A percentile compares a stretch with the other conserved stretches of the same genome.
These are phyloP conservation scores for Cyclina sinensis DNA, from an alignment of 1,140 invertebrate genomes.

Conservation along the genomic window DNA sequence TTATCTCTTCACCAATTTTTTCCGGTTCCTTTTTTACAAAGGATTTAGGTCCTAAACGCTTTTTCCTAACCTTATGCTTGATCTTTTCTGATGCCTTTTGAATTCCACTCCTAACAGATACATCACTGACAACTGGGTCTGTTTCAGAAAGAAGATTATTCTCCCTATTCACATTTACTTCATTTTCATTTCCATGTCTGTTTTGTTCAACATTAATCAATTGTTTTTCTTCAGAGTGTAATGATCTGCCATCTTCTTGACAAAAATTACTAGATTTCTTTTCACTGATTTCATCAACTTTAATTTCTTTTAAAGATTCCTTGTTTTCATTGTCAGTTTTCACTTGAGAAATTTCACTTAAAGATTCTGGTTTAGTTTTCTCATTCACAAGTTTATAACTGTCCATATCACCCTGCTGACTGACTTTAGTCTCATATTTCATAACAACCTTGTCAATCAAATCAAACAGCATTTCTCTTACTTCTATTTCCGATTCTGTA, in stretches of 20 bases:
- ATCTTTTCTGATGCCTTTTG: not conserved
- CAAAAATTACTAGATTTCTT: too few species aligned
- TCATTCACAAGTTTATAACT: not conserved
- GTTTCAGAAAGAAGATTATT: too few species aligned
- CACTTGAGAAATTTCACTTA: not conserved
- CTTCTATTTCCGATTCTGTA: slow-evolving; percentile 34
- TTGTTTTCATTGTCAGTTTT: not conserved
- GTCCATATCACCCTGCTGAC: not conserved
- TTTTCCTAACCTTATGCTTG: not conserved
- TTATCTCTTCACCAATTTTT: not conserved
- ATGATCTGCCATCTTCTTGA: too few species aligned
- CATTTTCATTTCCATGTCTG: too few species aligned
- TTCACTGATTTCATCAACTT: not conserved
- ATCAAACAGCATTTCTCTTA: slow-evolving; percentile 40
- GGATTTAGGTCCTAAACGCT: not conserved
- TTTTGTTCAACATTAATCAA: too few species aligned
- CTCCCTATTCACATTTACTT: too few species aligned
- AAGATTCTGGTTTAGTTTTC: not conserved
- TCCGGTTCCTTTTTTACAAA: not conserved
- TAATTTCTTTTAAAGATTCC: not conserved
- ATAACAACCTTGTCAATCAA: slow-evolving; percentile 29
- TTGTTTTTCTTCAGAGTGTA: too few species aligned
- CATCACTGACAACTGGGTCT: too few species aligned
- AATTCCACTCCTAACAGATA: too few species aligned
- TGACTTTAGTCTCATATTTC: not conserved